Base-by-base conservation (phyloP, 2,888 invertebrate genomes). In the Phragmatobia fuliginosa region DNA sequence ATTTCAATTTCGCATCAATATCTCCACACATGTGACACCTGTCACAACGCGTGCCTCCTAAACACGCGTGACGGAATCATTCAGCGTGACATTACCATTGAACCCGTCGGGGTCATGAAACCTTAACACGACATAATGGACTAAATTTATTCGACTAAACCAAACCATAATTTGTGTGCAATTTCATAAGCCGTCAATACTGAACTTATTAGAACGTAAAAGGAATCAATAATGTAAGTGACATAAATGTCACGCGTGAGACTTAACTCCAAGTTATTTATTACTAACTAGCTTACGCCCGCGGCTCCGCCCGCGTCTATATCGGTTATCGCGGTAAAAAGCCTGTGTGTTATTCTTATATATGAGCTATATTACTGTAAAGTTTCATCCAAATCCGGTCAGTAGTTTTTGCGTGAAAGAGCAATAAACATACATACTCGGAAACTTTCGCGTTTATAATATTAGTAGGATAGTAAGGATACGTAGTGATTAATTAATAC, bases 31-130 rank as follows among this genome's bases (percentile, higher is more conserved):
- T 16, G 25, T 7, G 3, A 28, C 56, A 56, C 28, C 16, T 56
- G 16, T 16, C 56, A 16, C 6, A 56, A 28, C 7, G 16, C 6
- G 7, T 56, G 56, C 16, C 25, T 16, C 56, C 6, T 16, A 21
- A 33, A 33, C 32, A 59, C 25, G 25, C 31, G 58, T 59, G 59
- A 60, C 66, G 33, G 16, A 18, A 16, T 25, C 59, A n/a, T 1
- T 52, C 31, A 60, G 3, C 32, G 61, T 33, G 60, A 49, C 28
- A n/a, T 52, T 60, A 52, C 60, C 60, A 36, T 38, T 62, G 62
- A 62, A 62, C 67, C 28, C 36, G 52, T 36, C 28, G 31, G n/a
- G 36, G 56, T 62, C 62, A 10, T 62, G 67, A 67, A n/a, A 67
- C 62, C 45, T 56, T 62, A 31, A 62, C 62, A 32, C 16, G 45